Percentiles rank a stretch among this genome's conserved stretches.
These are phyloP conservation scores for Drosophila helvetica DNA, from an alignment of 2,888 invertebrate species.

Conservation along the genomic window DNA sequence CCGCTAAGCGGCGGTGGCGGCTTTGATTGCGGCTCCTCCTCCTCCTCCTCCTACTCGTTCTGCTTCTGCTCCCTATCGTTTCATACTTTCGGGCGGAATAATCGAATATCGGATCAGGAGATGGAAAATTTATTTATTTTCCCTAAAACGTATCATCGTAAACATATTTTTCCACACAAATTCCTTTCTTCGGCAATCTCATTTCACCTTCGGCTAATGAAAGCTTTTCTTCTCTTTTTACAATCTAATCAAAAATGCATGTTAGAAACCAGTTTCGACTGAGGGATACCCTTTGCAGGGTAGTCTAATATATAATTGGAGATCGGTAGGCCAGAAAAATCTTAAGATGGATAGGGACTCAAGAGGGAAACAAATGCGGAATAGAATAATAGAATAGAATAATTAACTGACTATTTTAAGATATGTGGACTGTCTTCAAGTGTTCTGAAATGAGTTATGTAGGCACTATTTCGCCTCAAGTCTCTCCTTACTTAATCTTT, in stretches of 20 bases:
- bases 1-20: conserved; percentile 39
- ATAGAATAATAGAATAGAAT: too few relatives aligned
- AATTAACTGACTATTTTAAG: too few relatives aligned
- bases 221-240: conserved; percentile 48
- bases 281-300: background rate
- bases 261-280: conserved; percentile 11
- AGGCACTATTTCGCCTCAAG: too few relatives aligned
- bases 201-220: conserved; percentile 68
- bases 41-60: background rate
- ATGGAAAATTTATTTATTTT: background rate
- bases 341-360: too few relatives aligned
- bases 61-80: conserved; percentile 19
- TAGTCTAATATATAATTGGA: background rate
- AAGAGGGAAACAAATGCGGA: too few relatives aligned
- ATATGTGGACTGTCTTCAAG: too few relatives aligned
- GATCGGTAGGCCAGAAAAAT: too few relatives aligned
- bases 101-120: background rate
- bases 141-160: background rate
- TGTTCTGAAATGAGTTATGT: too few relatives aligned
- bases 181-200: conserved; percentile 37
- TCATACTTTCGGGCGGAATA: conserved; percentile 50
- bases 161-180: conserved; percentile 23
- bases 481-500: too few relatives aligned
- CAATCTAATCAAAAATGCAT: conserved; percentile 68
- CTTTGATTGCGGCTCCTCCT: conserved; percentile 14